Percentiles rank a stretch among this genome's conserved stretches.
Conservation (phyloP, 2,888 invertebrate genomes). For the Apotomis betuletana region DNA sequence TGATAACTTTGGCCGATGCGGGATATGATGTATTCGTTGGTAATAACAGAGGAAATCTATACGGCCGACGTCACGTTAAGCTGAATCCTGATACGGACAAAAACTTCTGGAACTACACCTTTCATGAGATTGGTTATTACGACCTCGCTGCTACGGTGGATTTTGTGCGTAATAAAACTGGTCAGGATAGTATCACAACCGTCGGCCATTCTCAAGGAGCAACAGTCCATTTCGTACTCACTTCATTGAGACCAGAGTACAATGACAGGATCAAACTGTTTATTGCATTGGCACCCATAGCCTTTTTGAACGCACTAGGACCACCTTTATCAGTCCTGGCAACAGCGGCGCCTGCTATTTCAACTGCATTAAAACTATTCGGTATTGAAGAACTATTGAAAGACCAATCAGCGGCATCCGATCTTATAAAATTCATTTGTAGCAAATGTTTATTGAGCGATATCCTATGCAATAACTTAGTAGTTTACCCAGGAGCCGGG, state of each 20-base stretch:
- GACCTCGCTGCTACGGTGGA: slow-evolving; percentile 81
- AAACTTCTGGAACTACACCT: slow-evolving; percentile 83
- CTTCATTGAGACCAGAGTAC: slow-evolving; percentile 81
- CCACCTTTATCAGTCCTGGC: not conserved
- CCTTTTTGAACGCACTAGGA: slow-evolving; percentile 48
- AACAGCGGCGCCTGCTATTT: not conserved
- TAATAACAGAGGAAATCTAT: slow-evolving; percentile 85
- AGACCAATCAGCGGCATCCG: not conserved
- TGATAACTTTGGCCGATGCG: slow-evolving; percentile 70
- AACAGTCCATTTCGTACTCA: slow-evolving; percentile 82
- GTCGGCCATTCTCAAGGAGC: slow-evolving; percentile 89
- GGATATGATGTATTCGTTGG: slow-evolving; percentile 50
- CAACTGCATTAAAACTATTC: not conserved
- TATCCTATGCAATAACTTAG: slow-evolving; percentile 50
- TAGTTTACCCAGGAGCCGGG: slow-evolving; percentile 73
- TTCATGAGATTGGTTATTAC: slow-evolving; percentile 86
- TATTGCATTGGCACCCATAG: slow-evolving; percentile 56
- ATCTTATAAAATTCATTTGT: slow-evolving; percentile 43
- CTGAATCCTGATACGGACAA: slow-evolving; percentile 67
- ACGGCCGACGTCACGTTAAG: slow-evolving; percentile 81
- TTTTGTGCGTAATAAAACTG: slow-evolving; percentile 69
- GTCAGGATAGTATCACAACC: slow-evolving; percentile 82
- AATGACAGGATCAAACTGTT: slow-evolving; percentile 82
- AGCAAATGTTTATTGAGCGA: slow-evolving; percentile 44
- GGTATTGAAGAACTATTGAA: slow-evolving; percentile 9